Base-by-base conservation (phyloP, 2,797 vertebrate species). In the Nyctalus aviator region DNA sequence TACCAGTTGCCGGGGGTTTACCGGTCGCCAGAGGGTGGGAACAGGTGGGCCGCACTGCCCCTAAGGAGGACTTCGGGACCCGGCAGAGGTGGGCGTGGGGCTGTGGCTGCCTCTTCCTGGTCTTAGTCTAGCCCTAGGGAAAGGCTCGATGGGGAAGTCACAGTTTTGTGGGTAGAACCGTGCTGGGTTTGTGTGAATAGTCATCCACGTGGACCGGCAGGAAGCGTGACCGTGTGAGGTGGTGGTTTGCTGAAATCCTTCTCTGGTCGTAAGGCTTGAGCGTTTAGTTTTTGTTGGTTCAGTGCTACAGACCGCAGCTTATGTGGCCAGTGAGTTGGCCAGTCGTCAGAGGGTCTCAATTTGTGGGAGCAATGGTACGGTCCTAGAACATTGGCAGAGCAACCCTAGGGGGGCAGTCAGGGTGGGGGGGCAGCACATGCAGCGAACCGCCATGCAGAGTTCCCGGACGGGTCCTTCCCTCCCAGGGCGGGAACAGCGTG, bases 381-480 rank as follows among this genome's bases (percentile, higher is more conserved):
- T 95, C 94, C 95, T 97, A 27, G 66, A 27, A 87, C 75, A 21
- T 48, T 84, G 97, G 98, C 97, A 97, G 97, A 98, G 98, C 98
- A 97, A 97, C 98, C 98, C 97, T 85, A 97, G 97, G 96, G 90
- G 97, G 92, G 94, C 97, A 97, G 98, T 96, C 97, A 94, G 17
- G 17, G 84, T 97, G 97, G 1, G 6, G 50, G 98, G 98, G 97
- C 84, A 94, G 96, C 98, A 96, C 98, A 97, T 98, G 98, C 98
- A 98, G 98, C 97, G 97, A 97, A 95, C 97, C 94, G 97, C 98
- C 98, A 98, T 98, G 98, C 98, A 98, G 96, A 97, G 96, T 96
- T 98, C 98, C 97, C 86, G 90, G 96, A 91, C 83, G 83, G 97
- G 88, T 27, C 95, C 97, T 89, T 84, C 97, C 97, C 91, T 94